These are phyloP conservation scores for Agrotis segetum DNA, from an alignment of 2,888 invertebrate species.

Conservation along the genomic window DNA sequence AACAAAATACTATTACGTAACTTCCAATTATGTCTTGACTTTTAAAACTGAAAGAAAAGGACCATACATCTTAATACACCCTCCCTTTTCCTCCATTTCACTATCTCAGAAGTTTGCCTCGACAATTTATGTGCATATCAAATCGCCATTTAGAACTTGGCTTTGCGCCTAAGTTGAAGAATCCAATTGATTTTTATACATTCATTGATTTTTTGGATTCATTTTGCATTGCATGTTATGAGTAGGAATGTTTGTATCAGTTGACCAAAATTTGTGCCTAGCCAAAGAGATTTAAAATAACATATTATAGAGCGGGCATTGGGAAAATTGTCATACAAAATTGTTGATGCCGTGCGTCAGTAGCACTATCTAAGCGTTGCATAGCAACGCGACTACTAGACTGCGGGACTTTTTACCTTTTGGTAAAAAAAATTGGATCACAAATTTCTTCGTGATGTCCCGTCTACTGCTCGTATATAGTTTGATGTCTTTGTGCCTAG, in stretches of 20 bases:
- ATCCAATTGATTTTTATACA: slow-evolving; percentile 77
- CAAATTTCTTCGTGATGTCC: no score
- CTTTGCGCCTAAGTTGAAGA: slow-evolving; percentile 55
- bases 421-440: no score
- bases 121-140: slow-evolving; percentile 86
- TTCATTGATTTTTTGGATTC: slow-evolving; percentile 55
- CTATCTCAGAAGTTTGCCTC: slow-evolving; percentile 47
- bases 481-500: no score
- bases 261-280: no score
- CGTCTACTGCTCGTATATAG: no score
- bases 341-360: no score
- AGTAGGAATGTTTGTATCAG: slow-evolving; percentile 28
- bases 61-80: slow-evolving; percentile 23
- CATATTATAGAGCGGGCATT: no score
- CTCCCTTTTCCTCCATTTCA: slow-evolving; percentile 35
- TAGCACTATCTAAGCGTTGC: no score
- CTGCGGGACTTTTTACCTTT: no score
- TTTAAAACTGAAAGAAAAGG: slow-evolving; percentile 27
- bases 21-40: not conserved
- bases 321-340: no score
- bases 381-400: no score
- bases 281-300: no score
- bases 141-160: slow-evolving; percentile 75
- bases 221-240: slow-evolving; percentile 19
- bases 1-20: slow-evolving; percentile 1